Evolutionary conservation across 1,140 invertebrate species (phyloP).

Genomic region (Aphelenchoides besseyi): DNA sequence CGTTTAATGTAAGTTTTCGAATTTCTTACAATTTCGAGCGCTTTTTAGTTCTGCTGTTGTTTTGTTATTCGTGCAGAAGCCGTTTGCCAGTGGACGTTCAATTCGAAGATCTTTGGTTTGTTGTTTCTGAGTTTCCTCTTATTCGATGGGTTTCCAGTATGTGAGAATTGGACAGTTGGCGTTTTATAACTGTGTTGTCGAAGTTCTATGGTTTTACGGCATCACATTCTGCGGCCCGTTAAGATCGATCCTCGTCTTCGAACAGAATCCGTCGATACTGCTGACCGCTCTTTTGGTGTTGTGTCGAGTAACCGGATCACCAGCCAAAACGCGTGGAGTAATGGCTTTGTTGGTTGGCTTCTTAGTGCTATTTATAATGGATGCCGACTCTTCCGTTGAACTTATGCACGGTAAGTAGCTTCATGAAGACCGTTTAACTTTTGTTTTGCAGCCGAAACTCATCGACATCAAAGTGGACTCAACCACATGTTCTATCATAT

Average conservation of each 20-base stretch:
- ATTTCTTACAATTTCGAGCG: slow-evolving; percentile 19
- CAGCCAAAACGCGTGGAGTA: slow-evolving; percentile 65
- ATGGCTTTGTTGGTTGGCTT: slow-evolving; percentile 65
- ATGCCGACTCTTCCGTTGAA: slow-evolving; percentile 64
- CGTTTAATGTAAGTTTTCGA: slow-evolving; percentile 64
- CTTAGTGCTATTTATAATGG: slow-evolving; percentile 65
- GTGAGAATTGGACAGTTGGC: slow-evolving; percentile 64
- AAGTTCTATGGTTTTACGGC: slow-evolving; percentile 66
- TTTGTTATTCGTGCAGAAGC: slow-evolving; percentile 66
- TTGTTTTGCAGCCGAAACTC: slow-evolving; percentile 49
- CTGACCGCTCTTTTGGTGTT: slow-evolving; percentile 64
- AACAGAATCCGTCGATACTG: slow-evolving; percentile 66
- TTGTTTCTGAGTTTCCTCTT: neutral
- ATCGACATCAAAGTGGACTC: slow-evolving; percentile 63
- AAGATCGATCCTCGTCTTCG: slow-evolving; percentile 65
- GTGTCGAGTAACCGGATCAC: slow-evolving; percentile 60
- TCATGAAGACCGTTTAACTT: slow-evolving; percentile 6
- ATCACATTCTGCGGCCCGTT: slow-evolving; percentile 66
- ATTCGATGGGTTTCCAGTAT: slow-evolving; percentile 55
- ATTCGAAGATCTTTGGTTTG: slow-evolving; percentile 64
- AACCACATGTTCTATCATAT: slow-evolving; percentile 66
- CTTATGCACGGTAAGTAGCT: slow-evolving; percentile 47
- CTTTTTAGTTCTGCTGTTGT: slow-evolving; percentile 63
- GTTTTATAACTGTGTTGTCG: slow-evolving; percentile 64
- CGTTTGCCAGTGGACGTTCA: slow-evolving; percentile 64